Percentiles rank a stretch among this genome's conserved stretches.
These are phyloP conservation scores for Xylota segnis DNA, from an alignment of 2,888 invertebrate genomes.

Conservation along the genomic window DNA sequence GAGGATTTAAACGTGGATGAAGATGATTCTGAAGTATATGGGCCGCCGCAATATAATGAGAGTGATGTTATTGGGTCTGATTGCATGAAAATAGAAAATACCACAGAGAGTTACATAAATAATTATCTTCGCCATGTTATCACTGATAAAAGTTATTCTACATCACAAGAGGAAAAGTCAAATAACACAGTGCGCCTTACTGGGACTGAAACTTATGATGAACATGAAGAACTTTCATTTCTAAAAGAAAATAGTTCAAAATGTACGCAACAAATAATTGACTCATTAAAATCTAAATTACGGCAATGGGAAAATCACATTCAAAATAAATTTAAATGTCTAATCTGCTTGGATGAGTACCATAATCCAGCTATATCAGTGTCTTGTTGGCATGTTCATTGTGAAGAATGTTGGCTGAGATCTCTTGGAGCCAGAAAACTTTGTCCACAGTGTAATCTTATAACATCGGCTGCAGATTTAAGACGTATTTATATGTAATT, in stretches of 20 bases:
- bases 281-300: constrained; percentile 91
- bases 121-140: constrained; percentile 82
- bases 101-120: constrained; percentile 80
- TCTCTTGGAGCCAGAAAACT: constrained; percentile 94
- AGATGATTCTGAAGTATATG: constrained; percentile 93
- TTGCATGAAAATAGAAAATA: constrained; percentile 85
- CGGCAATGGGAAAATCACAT: constrained; percentile 89
- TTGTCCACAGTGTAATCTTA: constrained; percentile 97
- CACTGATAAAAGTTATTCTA: constrained; percentile 70
- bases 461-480: constrained; percentile 94
- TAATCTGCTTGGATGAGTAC: constrained; percentile 95
- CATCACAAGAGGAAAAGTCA: constrained; percentile 55
- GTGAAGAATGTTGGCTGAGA: constrained; percentile 92
- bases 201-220: constrained; percentile 61
- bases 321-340: constrained; percentile 91
- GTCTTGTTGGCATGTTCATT: constrained; percentile 98
- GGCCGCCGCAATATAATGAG: constrained; percentile 94
- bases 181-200: constrained; percentile 29
- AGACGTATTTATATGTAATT: constrained; percentile 93
- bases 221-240: constrained; percentile 14
- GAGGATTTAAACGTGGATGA: constrained; percentile 93
- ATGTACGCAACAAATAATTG: constrained; percentile 85
- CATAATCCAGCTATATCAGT: constrained; percentile 95
- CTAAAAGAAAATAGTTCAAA: constrained; percentile 2
- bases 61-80: constrained; percentile 87